A percentile compares a stretch with the other conserved stretches of the same genome.
Evolutionary conservation across 1,140 invertebrate genomes (phyloP).

Genomic region (Zaprionus ghesquierei): DNA sequence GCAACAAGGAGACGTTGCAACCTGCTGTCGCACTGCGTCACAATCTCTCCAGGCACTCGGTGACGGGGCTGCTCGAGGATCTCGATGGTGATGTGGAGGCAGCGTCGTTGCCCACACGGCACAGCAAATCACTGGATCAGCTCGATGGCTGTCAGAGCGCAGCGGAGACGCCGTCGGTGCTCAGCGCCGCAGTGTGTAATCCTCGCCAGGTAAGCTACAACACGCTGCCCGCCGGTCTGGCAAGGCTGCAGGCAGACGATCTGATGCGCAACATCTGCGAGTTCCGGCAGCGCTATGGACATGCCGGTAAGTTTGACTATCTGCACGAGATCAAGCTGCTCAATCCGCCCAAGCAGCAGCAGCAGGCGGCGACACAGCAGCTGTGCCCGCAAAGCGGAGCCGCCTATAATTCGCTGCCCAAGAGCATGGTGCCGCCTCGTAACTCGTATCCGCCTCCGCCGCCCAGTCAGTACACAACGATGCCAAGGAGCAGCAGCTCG

Average conservation of each 20-base stretch:
- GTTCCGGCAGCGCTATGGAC: slow-evolving; percentile 85
- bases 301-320: slow-evolving; percentile 81
- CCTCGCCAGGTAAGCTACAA: slow-evolving; percentile 43
- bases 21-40: slow-evolving; percentile 37
- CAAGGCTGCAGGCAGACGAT: slow-evolving; percentile 73
- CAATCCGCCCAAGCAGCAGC: slow-evolving; percentile 72
- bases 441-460: slow-evolving; percentile 85
- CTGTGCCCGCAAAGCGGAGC: not conserved
- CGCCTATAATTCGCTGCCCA: slow-evolving; percentile 79
- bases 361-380: slow-evolving; percentile 18
- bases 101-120: slow-evolving; percentile 86
- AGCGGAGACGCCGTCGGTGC: not conserved
- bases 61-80: slow-evolving; percentile 84
- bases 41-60: slow-evolving; percentile 85
- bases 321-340: slow-evolving; percentile 80
- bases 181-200: slow-evolving; percentile 11
- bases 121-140: slow-evolving; percentile 92
- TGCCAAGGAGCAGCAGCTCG: slow-evolving; percentile 72
- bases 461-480: slow-evolving; percentile 73
- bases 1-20: slow-evolving; percentile 51
- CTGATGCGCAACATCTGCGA: slow-evolving; percentile 84
- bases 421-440: slow-evolving; percentile 83
- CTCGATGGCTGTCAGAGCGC: slow-evolving; percentile 82
- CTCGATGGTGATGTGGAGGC: slow-evolving; percentile 41
- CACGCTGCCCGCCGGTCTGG: slow-evolving; percentile 49